Base-by-base conservation (phyloP, 1,140 invertebrate species). In the Cotesia chilonis region DNA sequence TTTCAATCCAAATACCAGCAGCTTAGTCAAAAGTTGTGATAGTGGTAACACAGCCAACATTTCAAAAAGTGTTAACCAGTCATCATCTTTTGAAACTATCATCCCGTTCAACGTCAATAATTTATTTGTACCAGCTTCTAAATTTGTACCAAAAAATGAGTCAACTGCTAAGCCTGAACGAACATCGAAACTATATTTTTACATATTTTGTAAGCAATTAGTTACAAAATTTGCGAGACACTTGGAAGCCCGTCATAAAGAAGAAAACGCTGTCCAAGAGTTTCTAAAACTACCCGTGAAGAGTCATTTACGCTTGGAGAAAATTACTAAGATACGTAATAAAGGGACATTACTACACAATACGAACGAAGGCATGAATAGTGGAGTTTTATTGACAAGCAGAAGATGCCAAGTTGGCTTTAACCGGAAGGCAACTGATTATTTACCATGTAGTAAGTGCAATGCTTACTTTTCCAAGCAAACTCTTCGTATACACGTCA, bases 291-390 rank as follows among this genome's bases (percentile, higher is more conserved):
- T 61, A n/a, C 65, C 37, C 10, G 12, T n/a, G 10, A 63, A 55
- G 20, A 61, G 10, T 54, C 5, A 51, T 14, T 17, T 38, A 73
- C 5, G 66, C 9, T 47, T 10, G 61, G 66, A 68, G 38, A 35
- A 54, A 20, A 68, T 73, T 10, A 57, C 47, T 35, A 7, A 12
- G 0, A 59, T 76, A 10, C 61, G 75, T 35, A 69, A 70, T 20
- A 35, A 54, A 17, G 70, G 73, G 2, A 54, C 68, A 20, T 69
- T 47, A 47, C 7, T 51, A 7, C 54, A 70, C 51, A 75, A 75
- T 51, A 75, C 74, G 7, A 63, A 76, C 66, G 51, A 55, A 54
- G 54, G 65, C 67, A 70, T 61, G 36, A 71, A 71, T 65, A 47
- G 10, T 4, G 70, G 66, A 20, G 35, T 35, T 36, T 55, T 73